Base-by-base conservation (phyloP, 2,113 vertebrate genomes). In the Colossoma macropomum region DNA sequence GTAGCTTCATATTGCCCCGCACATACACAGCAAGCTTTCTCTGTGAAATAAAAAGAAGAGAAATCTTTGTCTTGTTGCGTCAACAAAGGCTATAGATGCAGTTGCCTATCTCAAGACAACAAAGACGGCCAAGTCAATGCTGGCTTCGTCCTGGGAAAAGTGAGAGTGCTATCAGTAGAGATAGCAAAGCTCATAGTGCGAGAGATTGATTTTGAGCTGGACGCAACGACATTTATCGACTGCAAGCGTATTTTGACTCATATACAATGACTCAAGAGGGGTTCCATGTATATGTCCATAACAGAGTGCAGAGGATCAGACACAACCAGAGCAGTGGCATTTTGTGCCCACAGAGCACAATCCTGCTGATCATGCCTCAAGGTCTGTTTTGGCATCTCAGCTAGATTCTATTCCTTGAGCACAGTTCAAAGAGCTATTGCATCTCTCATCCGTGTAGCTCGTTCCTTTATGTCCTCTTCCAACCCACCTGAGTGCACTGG, bases 21-120 rank as follows among this genome's bases (percentile, higher is more conserved):
- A 38, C 73, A 21, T 69, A 59, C 34, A 34, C 23, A 30, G n/a
- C 17, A 66, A 21, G 10, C 48, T 54, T 19, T 15, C 63, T 70
- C 15, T 54, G 32, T 27, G 0, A 48, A 65, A 23, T 34, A 19
- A 19, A 69, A 30, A 17, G 28, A 32, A 50, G 21, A 41, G 28
- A 69, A n/a, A 8, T 82, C 16, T 38, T 10, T 41, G 23, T 56
- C 5, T 69, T 76, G 45, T 41, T n/a, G 34, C 10, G 17, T 70
- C 74, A 3, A 25, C 17, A 16, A 77, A 68, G 25, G 52, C 25
- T 0, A 45, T 81, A 3, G 54, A 30, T n/a, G 34, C 75, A 12
- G 75, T 84, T 3, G 56, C 38, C 3, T 79, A 73, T 11, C 56
- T 84, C 62, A 79, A 73, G 23, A 59, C 72, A 23, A 72, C 54